Percentiles rank a stretch among this genome's conserved stretches.
These are phyloP conservation scores for Myrmecobius fasciatus DNA, from an alignment of 2,113 vertebrate species.

Conservation along the genomic window DNA sequence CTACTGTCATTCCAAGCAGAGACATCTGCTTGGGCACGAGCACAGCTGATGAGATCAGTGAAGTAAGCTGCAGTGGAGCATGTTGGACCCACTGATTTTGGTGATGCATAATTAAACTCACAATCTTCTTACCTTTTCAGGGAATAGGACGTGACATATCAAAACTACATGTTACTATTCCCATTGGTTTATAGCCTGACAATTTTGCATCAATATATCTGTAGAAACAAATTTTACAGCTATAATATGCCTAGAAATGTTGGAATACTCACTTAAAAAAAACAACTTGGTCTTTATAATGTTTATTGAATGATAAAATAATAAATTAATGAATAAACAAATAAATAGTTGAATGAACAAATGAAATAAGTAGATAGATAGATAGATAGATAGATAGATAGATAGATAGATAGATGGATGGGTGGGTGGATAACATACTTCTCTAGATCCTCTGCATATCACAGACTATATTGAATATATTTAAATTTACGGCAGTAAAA, in stretches of 20 bases:
- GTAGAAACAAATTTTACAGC: rapidly evolving
- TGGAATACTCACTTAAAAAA: neutral
- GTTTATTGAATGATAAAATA: neutral
- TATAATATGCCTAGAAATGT: rapidly evolving
- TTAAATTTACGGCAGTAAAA: neutral
- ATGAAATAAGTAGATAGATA: neutral
- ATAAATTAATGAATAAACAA: neutral
- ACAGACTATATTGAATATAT: too few relatives aligned
- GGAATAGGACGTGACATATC: rapidly evolving
- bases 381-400: too few relatives aligned
- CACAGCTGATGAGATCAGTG: neutral
- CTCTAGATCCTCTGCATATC: neutral
- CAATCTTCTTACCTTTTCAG: neutral
- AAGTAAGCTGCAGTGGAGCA: conserved; percentile 10
- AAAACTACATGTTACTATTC: neutral
- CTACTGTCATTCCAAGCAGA: conserved; percentile 35
- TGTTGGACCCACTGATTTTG: rapidly evolving
- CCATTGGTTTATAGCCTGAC: rapidly evolving
- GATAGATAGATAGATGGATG: neutral
- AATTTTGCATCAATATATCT: rapidly evolving
- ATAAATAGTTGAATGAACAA: neutral
- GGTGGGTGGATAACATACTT: neutral
- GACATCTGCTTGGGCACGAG: conserved; percentile 41
- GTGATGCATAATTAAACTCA: rapidly evolving
- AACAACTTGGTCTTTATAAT: neutral